A percentile compares a stretch with the other conserved stretches of the same genome.
phyloP scores from a whole-genome alignment of 2,888 invertebrate genomes.

The Leptarthrus brevirostris region DNA sequence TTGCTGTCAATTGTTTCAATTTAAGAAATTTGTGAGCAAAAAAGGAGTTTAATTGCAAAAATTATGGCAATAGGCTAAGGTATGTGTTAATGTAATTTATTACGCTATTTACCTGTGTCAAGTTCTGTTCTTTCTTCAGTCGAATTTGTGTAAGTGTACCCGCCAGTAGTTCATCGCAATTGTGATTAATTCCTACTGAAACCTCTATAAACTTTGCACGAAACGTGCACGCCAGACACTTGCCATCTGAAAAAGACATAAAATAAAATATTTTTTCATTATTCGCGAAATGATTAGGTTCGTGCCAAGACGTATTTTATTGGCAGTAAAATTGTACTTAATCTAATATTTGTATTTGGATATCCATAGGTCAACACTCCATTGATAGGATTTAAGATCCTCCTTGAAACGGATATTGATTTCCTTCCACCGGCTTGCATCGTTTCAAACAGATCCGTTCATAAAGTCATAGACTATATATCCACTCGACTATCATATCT shows the following conservation, averaged over 20 bases:
- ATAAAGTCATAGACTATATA: too few species aligned
- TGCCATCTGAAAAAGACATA: slow-evolving; percentile 80
- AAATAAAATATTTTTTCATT: slow-evolving; percentile 48
- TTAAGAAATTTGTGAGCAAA: neutral
- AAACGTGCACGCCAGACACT: slow-evolving; percentile 89
- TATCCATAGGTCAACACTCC: too few species aligned
- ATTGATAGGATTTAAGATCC: too few species aligned
- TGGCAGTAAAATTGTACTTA: slow-evolving; percentile 12
- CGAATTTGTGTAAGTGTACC: slow-evolving; percentile 93
- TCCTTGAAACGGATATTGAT: too few species aligned
- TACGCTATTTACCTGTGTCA: slow-evolving; percentile 66
- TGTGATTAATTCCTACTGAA: slow-evolving; percentile 96
- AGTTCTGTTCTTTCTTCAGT: slow-evolving; percentile 77
- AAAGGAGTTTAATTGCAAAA: too few species aligned
- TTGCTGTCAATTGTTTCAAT: neutral
- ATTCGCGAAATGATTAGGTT: too few species aligned
- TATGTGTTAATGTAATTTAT: too few species aligned
- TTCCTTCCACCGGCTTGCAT: too few species aligned
- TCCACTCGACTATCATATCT: too few species aligned
- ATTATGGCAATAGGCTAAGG: too few species aligned
- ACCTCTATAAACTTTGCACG: slow-evolving; percentile 95
- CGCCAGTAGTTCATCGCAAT: slow-evolving; percentile 94
- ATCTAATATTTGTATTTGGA: too few species aligned
- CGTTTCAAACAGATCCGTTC: too few species aligned
- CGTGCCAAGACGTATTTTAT: slow-evolving; percentile 30